These are phyloP conservation scores for Pogoniulus pusillus DNA, from an alignment of 2,797 vertebrate species.

Conservation along the genomic window DNA sequence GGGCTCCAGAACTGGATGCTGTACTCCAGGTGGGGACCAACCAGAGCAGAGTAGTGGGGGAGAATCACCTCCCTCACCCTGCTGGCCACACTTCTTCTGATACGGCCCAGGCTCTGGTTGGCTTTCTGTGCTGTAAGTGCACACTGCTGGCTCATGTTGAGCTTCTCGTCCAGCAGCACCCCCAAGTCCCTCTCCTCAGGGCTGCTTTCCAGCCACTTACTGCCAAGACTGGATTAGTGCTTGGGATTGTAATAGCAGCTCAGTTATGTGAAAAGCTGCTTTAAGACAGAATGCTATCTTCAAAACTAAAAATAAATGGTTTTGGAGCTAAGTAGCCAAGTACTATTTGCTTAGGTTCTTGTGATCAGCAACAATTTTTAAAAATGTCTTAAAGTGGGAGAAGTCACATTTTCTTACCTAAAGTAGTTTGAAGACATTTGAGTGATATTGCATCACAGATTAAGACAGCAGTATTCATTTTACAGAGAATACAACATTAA, in stretches of 20 bases:
- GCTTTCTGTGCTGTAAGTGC: no score
- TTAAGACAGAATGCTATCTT: neutral
- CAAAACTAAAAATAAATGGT: constrained; percentile 4
- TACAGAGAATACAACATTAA: neutral
- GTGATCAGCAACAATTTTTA: neutral
- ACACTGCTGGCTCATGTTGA: no score
- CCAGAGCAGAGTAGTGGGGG: no score
- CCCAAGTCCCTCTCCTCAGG: no score
- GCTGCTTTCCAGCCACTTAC: no score
- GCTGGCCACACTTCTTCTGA: no score
- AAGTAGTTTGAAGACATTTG: neutral
- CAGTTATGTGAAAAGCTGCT: constrained; percentile 20
- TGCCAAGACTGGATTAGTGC: no score
- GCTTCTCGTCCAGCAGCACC: no score
- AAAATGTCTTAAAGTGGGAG: neutral
- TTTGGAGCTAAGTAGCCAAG: neutral
- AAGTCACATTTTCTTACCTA: neutral
- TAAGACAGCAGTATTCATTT: neutral
- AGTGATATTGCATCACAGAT: neutral
- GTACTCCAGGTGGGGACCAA: no score
- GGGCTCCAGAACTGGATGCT: no score
- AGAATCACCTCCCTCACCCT: no score
- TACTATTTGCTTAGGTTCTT: neutral
- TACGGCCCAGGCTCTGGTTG: no score
- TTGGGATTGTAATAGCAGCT: constrained; percentile 31